These are phyloP conservation scores for Podarcis cretensis DNA, from an alignment of 2,113 vertebrate genomes.

Conservation along the genomic window DNA sequence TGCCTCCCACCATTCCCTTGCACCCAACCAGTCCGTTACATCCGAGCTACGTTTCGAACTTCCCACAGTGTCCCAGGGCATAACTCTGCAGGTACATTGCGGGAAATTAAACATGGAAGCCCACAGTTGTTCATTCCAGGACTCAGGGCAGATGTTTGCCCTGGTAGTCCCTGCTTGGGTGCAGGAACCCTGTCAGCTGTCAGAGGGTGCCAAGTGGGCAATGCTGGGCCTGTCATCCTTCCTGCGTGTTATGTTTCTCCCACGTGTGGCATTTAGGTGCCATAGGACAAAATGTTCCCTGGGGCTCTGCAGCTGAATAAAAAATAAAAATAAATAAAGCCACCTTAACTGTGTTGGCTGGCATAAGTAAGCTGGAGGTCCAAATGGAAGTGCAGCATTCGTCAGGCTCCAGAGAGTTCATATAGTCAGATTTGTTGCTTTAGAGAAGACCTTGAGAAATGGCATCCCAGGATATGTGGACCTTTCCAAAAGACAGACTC, in stretches of 20 bases:
- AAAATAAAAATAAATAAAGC: background rate
- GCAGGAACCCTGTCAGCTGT: background rate
- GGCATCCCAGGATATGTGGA: constrained; percentile 63
- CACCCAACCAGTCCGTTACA: too few relatives aligned
- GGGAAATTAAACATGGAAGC: background rate
- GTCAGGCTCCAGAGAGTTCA: background rate
- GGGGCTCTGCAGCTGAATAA: background rate
- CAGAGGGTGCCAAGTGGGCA: background rate
- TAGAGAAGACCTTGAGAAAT: constrained; percentile 59
- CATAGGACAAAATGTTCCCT: background rate
- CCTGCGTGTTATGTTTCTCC: background rate
- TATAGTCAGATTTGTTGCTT: constrained; percentile 51
- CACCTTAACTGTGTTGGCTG: background rate
- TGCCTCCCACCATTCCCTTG: too few relatives aligned
- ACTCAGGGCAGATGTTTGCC: background rate
- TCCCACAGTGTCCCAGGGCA: rapidly evolving
- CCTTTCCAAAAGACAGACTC: constrained; percentile 71
- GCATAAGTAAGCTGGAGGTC: background rate
- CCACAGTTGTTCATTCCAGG: background rate
- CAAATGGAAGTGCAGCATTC: background rate
- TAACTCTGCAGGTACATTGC: background rate
- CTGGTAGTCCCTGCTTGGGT: background rate
- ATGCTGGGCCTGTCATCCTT: background rate
- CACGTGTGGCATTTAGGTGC: background rate
- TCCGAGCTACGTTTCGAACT: background rate